phyloP scores from a whole-genome alignment of 2,888 invertebrate genomes.

The Drosophila melanosoma region DNA sequence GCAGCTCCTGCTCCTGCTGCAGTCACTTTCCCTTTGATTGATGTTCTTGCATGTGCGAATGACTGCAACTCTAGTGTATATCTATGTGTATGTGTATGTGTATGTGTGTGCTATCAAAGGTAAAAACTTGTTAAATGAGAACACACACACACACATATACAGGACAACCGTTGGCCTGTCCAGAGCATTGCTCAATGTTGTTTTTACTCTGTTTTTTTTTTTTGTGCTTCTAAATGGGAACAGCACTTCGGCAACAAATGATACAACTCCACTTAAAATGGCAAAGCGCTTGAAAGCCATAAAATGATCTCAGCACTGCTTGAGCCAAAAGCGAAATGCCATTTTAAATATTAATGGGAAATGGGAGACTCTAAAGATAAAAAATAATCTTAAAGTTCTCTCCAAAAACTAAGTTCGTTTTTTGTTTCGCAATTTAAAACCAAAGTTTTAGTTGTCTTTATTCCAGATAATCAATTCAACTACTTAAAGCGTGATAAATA shows the following conservation, averaged over 20 bases:
- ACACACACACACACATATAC: constrained; percentile 11
- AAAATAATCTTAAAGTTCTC: background rate
- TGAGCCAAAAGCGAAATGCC: constrained; percentile 1
- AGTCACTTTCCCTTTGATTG: constrained; percentile 71
- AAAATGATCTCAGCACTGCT: constrained; percentile 19
- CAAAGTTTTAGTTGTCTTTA: background rate
- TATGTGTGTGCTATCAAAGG: constrained; percentile 38
- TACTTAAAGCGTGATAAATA: background rate
- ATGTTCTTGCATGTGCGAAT: constrained; percentile 66
- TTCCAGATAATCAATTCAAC: too few relatives aligned
- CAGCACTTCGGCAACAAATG: constrained; percentile 61
- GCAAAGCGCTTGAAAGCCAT: background rate
- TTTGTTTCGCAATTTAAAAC: background rate
- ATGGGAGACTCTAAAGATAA: background rate
- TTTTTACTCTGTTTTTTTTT: background rate
- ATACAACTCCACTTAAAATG: constrained; percentile 37
- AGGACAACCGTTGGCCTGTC: constrained; percentile 32
- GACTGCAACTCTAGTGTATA: constrained; percentile 44
- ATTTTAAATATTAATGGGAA: background rate
- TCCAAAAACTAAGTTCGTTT: accelerated
- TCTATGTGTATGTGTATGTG: constrained; percentile 5
- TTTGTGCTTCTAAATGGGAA: constrained; percentile 46
- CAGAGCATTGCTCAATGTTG: constrained; percentile 53
- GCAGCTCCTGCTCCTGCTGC: constrained; percentile 10
- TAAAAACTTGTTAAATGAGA: constrained; percentile 53